Evolutionary conservation across 1,140 invertebrate species (phyloP), one percentile per base, ranked within the genome.

Genomic region (Neuroterus valhalla): DNA sequence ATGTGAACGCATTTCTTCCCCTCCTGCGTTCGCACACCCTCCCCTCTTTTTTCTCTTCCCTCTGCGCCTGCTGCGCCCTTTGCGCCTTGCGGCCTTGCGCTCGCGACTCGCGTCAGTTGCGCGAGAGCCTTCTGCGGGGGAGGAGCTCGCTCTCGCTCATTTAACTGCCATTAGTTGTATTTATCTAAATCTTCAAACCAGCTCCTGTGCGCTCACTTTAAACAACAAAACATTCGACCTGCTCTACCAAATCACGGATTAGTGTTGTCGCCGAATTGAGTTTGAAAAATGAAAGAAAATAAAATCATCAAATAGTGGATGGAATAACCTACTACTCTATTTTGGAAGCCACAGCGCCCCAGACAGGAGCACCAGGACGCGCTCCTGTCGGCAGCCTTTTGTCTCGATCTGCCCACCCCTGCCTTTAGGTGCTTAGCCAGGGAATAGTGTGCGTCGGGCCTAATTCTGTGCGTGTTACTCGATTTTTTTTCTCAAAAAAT

Each of bases 101-200:
- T 80, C 84, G 85, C 86, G 87, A 76, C 80, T 80, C 84, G 85
- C 86, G 87, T 88, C 84, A 90, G 89, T 90, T 85, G 88, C 87
- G 88, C 85, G 88, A 88, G 84, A 88, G 87, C 87, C 86, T 86
- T 88, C 82, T 81, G 78, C 79, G 86, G 85, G 85, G 82, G 85
- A 86, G 82, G 85, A 81, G 69, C 72, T 82, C 84, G 78, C 77
- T 79, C 62, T 78, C 62, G 71, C 76, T 71, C 76, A 38, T 76
- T 55, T 55, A 82, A 85, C 86, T 87, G 84, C 84, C 85, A 87
- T 80, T 85, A 84, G 77, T 78, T 77, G 31, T 62, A 62, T 31
- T 62, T 62, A 62, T 23, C 55, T n/a, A 62, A 62, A 23, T 62
- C 55, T 31, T 62, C 14, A 62, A 62, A 62, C 31, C 12, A 21